Conservation (phyloP, 2,797 vertebrate genomes). For the Melanotaenia boesemani region DNA sequence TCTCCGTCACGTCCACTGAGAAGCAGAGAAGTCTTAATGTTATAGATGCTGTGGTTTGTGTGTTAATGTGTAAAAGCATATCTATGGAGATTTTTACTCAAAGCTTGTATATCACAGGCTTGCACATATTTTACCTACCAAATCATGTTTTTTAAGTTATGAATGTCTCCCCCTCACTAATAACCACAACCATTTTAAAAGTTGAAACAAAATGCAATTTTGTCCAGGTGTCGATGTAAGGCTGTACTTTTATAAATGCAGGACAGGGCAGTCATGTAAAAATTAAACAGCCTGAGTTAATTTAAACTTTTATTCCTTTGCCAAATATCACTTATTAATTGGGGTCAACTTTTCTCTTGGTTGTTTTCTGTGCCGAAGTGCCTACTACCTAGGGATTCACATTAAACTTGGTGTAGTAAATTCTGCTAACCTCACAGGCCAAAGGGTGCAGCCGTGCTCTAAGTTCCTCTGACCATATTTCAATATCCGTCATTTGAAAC, state of each 20-base stretch:
- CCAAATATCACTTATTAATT: slow-evolving; percentile 8
- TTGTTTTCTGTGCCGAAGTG: slow-evolving; percentile 57
- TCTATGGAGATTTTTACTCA: background rate
- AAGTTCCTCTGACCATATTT: slow-evolving; percentile 16
- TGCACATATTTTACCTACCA: slow-evolving; percentile 2
- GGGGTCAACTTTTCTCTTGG: slow-evolving; percentile 9
- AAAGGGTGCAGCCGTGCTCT: slow-evolving; percentile 9
- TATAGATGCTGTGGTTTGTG: slow-evolving; percentile 33
- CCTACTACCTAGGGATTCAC: slow-evolving; percentile 42
- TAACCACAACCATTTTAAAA: slow-evolving; percentile 22
- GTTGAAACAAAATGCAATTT: background rate
- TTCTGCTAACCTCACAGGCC: slow-evolving; percentile 11
- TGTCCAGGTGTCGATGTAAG: background rate
- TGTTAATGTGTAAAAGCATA: background rate
- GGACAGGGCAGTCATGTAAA: background rate
- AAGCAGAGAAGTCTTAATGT: slow-evolving; percentile 68
- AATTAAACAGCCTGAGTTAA: background rate
- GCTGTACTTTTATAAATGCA: background rate
- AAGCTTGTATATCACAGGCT: slow-evolving; percentile 8
- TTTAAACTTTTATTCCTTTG: slow-evolving; percentile 14
- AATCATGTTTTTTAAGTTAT: slow-evolving; percentile 2
- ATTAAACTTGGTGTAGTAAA: slow-evolving; percentile 5
- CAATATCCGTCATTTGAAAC: slow-evolving; percentile 18
- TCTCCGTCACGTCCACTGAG: slow-evolving; percentile 79
- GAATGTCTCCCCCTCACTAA: slow-evolving; percentile 19